Base-by-base conservation (phyloP, 2,888 invertebrate species). In the Cancer borealis region DNA sequence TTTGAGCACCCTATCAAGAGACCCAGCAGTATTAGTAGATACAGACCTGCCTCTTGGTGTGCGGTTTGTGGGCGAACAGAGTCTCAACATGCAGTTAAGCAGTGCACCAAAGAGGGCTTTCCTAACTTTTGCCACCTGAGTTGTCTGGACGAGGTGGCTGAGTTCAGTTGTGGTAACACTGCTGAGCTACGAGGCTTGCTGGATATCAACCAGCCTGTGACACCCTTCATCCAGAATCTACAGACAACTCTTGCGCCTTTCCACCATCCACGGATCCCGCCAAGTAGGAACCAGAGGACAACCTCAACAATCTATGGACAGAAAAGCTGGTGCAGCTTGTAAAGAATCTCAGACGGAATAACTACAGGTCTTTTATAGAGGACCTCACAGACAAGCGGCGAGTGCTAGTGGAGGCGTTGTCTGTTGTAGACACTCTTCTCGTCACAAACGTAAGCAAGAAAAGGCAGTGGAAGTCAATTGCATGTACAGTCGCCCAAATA, bases 41-140 rank as follows among this genome's bases (percentile, higher is more conserved):
- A n/a, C 73, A 14, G 73, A 4, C n/a, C 73, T 73, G 73, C n/a
- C 73, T 73, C n/a, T n/a, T 73, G 73, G 73, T 73, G 73, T 73
- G 73, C 73, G 2, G n/a, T 73, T 8, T 73, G 73, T 73, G 73
- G n/a, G 4, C 73, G n/a, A 3, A 73, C 21, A n/a, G 73, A n/a
- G n/a, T 73, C 73, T 17, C 21, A 14, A 17, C 73, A 14, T 4
- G n/a, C n/a, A 73, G 73, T n/a, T 6, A 73, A 73, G n/a, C 21
- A 21, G n/a, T 73, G n/a, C 73, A 17, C 73, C 21, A 73, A 21
- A n/a, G 66, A 12, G 66, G n/a, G 4, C 10, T 66, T 4, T 66
- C 21, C 66, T 5, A 66, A 66, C 66, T 0, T n/a, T n/a, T 73
- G 73, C 73, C 66, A 73, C n/a, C n/a, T 21, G 73, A 6, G 6